Base-by-base conservation (phyloP, 35 echinoderm and acorn worm species). In the Hemicentrotus pulcherrimus region DNA sequence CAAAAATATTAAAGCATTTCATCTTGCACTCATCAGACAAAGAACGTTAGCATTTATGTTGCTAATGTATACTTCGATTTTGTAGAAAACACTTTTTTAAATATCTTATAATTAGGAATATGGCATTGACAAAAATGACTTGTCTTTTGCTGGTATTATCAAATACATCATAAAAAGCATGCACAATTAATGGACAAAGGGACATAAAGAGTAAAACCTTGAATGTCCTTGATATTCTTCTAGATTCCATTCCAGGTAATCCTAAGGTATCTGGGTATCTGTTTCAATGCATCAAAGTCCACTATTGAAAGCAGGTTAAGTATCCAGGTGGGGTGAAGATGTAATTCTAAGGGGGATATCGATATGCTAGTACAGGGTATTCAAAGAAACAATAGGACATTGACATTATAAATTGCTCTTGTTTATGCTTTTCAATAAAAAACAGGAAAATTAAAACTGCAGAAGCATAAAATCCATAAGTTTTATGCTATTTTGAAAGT, bases 251-350 rank as follows among this genome's bases (percentile, higher is more conserved):
- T 28, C 65, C 24, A 78, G 24, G 0, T 5, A 78, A 78, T 78
- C 22, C 28, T 0, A 6, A n/a, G 52, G 22, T 78, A 28, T 59
- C 7, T 78, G 65, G 65, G 65, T 78, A 28, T 28, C 24, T 5
- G 24, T 78, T 78, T 78, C 65, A 28, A 22, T 78, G 88, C 31
- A 10, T 16, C 4, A 47, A 4, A 32, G 31, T 41, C 46, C 32
- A 15, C 14, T 22, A n/a, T 90, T 45, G 46, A 90, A 90, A 90
- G 88, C 88, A 90, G 88, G 88, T 90, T 90, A 90, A 90, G 46
- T 90, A 41, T 47, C 88, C 88, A 90, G 88, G 88, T 90, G 88
- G 88, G 46, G 32, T 41, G 88, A 78, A 78, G 65, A 78, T 78
- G 24, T 22, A 78, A 78, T 28, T 78, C 65, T 14, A 78, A n/a